A percentile compares a stretch with the other conserved stretches of the same genome.
Evolutionary conservation across 2,113 vertebrate genomes (phyloP).

Genomic region (Ictidomys tridecemlineatus): DNA sequence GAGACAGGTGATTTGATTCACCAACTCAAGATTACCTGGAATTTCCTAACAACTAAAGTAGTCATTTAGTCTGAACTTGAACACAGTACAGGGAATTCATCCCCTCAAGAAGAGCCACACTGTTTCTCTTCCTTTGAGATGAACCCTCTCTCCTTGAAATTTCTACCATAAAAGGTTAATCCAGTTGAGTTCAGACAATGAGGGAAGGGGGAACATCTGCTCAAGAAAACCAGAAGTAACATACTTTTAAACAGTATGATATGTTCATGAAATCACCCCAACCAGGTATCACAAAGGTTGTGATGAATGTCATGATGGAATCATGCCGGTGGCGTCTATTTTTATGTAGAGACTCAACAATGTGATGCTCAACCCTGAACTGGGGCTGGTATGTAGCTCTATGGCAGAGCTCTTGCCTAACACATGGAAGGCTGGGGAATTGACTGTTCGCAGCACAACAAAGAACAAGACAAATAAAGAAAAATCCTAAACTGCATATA

Average conservation of each 20-base stretch:
- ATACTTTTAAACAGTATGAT: not conserved
- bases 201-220: not conserved
- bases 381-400: not conserved
- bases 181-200: not conserved
- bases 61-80: conserved; percentile 41
- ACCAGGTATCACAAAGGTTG: not conserved
- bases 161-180: not conserved
- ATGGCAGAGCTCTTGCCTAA: not conserved
- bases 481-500: not conserved
- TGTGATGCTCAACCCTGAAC: not conserved
- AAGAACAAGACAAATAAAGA: not conserved
- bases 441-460: too few relatives aligned
- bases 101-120: not conserved
- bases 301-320: not conserved
- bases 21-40: not conserved
- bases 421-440: not conserved
- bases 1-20: not conserved
- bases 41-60: not conserved
- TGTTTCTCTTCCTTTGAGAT: conserved; percentile 19
- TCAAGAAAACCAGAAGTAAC: not conserved
- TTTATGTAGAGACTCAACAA: not conserved
- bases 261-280: not conserved
- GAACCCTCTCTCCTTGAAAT: not conserved
- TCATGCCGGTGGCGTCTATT: not conserved
- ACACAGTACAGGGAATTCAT: not conserved